A percentile compares a stretch with the other conserved stretches of the same genome.
These are phyloP conservation scores for Sphyrna mokarran DNA, from an alignment of 2,113 vertebrate genomes.

Conservation along the genomic window DNA sequence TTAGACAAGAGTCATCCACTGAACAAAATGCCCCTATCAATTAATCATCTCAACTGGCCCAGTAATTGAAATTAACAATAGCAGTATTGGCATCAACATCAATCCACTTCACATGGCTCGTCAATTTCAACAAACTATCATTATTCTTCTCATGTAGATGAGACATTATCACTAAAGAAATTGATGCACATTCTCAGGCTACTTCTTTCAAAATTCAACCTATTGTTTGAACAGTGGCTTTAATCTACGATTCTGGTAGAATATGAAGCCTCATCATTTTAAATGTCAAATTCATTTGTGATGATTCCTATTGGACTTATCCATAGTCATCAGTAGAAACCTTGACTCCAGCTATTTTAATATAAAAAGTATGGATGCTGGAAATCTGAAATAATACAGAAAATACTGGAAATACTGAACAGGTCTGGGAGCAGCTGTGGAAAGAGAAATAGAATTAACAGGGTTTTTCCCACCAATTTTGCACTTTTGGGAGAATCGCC, in stretches of 20 bases:
- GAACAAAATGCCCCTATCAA: not conserved
- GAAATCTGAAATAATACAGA: not conserved
- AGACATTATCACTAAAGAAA: not conserved
- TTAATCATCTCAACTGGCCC: not conserved
- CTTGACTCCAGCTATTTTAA: not conserved
- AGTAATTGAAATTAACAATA: not conserved
- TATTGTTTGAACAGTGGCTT: not conserved
- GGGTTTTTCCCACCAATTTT: no score
- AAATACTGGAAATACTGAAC: not conserved
- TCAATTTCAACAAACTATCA: not conserved
- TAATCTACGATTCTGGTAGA: not conserved
- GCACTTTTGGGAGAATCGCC: no score
- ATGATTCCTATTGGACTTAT: not conserved
- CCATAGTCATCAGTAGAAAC: not conserved
- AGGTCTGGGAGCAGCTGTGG: no score
- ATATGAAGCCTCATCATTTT: not conserved
- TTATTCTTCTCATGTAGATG: not conserved
- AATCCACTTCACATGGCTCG: not conserved
- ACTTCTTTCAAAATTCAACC: not conserved
- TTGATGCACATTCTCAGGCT: not conserved
- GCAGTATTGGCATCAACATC: not conserved
- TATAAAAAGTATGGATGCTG: not conserved
- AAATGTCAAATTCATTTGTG: not conserved
- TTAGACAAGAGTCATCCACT: not conserved
- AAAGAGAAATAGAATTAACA: not conserved